These are phyloP conservation scores for Trichomalopsis sarcophagae DNA, from an alignment of 1,140 invertebrate species.

Conservation along the genomic window DNA sequence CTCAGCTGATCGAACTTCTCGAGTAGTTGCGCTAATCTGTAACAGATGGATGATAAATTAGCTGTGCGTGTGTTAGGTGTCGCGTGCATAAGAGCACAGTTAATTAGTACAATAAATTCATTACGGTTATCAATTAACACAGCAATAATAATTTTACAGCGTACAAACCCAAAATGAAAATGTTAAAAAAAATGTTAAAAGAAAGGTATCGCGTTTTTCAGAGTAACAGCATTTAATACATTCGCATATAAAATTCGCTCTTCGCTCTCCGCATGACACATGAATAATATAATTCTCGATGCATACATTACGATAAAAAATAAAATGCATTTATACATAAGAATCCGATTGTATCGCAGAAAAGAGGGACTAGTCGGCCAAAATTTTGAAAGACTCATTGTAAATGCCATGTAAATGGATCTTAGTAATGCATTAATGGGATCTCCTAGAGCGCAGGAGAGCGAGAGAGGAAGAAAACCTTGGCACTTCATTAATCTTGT, in stretches of 20 bases:
- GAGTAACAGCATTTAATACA: not conserved
- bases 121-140: too few species aligned
- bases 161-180: too few species aligned
- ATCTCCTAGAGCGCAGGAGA: not conserved
- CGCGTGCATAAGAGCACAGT: too few species aligned
- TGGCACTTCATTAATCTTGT: not conserved
- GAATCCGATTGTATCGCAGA: not conserved
- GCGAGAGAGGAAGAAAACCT: not conserved
- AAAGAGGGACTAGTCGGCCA: not conserved
- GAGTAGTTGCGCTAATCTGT: conserved; percentile 80
- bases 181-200: too few species aligned
- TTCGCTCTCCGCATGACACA: not conserved
- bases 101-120: too few species aligned
- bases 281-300: not conserved
- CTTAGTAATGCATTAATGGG: not conserved
- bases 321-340: not conserved
- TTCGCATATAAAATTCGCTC: not conserved
- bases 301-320: not conserved
- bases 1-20: conserved; percentile 92
- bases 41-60: conserved; percentile 64
- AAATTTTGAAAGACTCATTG: not conserved
- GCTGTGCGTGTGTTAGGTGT: not conserved
- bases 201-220: not conserved
- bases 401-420: not conserved
- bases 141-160: too few species aligned